Conservation (phyloP, 2,888 invertebrate species). For the Allolobophora icterica region DNA sequence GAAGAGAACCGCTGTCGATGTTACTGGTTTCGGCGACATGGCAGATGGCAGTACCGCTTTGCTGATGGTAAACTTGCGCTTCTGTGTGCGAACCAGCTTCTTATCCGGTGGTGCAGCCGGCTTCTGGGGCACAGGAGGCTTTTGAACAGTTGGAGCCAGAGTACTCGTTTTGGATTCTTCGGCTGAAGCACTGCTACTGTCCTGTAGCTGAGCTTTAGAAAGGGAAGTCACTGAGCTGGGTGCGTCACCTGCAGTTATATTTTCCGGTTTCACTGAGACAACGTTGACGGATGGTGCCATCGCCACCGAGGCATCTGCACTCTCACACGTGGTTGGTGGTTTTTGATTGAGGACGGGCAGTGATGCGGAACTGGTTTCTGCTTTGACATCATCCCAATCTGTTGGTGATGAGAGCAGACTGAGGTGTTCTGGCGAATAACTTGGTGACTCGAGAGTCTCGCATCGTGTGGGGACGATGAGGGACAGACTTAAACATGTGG, state of each 20-base stretch:
- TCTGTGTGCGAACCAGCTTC: neutral
- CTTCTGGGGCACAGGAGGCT: neutral
- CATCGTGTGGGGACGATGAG: neutral
- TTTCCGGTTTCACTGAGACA: too few species aligned
- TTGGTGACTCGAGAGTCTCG: neutral
- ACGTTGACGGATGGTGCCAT: too few species aligned
- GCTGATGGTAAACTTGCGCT: slow-evolving; percentile 38
- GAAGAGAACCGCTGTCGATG: slow-evolving; percentile 32
- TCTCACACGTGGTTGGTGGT: neutral
- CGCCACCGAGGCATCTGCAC: neutral
- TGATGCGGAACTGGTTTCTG: neutral
- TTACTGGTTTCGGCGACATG: neutral
- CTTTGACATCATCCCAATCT: neutral
- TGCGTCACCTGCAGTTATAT: neutral
- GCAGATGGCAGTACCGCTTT: slow-evolving; percentile 32
- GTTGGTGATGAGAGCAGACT: neutral
- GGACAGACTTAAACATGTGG: neutral
- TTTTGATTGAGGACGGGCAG: neutral
- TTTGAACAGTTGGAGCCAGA: neutral
- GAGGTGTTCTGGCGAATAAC: neutral
- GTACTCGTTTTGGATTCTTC: neutral
- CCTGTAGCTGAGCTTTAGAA: neutral
- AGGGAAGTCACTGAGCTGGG: neutral
- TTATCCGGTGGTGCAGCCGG: neutral
- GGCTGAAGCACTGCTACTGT: neutral